Conservation (phyloP, 2,888 invertebrate species). For the Dolomedes plantarius region DNA sequence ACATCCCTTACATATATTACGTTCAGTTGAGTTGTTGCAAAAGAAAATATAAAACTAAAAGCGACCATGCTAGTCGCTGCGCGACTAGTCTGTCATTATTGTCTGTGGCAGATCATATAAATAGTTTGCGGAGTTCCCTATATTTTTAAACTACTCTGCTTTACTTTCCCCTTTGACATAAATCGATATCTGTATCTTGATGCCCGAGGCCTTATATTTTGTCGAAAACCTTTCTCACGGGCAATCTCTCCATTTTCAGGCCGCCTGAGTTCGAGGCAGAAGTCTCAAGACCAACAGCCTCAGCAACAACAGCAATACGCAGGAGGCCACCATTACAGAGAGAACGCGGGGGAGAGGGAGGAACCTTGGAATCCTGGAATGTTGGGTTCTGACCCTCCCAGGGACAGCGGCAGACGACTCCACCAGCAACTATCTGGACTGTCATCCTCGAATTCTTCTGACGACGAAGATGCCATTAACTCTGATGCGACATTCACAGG, state of each 20-base stretch:
- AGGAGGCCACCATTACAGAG: constrained; percentile 25
- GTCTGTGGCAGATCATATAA: too few relatives aligned
- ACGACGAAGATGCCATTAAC: constrained; percentile 82
- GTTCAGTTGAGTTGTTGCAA: too few relatives aligned
- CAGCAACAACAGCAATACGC: constrained; percentile 22
- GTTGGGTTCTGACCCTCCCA: constrained; percentile 58
- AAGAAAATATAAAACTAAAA: too few relatives aligned
- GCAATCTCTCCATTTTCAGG: constrained; percentile 18
- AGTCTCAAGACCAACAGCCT: constrained; percentile 40
- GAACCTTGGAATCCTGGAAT: constrained; percentile 60
- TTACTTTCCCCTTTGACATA: too few relatives aligned
- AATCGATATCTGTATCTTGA: too few relatives aligned
- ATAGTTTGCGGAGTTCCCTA: too few relatives aligned
- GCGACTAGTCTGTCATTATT: too few relatives aligned
- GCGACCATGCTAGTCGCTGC: too few relatives aligned
- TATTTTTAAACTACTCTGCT: too few relatives aligned
- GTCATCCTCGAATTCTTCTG: constrained; percentile 59
- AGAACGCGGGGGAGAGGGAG: constrained; percentile 28
- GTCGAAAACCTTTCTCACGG: too few relatives aligned
- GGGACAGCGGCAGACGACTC: constrained; percentile 50
- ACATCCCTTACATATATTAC: too few relatives aligned
- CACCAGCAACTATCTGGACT: constrained; percentile 60
- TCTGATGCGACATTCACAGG: constrained; percentile 90
- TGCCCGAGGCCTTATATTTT: too few relatives aligned
- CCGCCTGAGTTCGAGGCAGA: constrained; percentile 49